These are phyloP conservation scores for Acholoe squamosa DNA, from an alignment of 2,888 invertebrate genomes.

Conservation along the genomic window DNA sequence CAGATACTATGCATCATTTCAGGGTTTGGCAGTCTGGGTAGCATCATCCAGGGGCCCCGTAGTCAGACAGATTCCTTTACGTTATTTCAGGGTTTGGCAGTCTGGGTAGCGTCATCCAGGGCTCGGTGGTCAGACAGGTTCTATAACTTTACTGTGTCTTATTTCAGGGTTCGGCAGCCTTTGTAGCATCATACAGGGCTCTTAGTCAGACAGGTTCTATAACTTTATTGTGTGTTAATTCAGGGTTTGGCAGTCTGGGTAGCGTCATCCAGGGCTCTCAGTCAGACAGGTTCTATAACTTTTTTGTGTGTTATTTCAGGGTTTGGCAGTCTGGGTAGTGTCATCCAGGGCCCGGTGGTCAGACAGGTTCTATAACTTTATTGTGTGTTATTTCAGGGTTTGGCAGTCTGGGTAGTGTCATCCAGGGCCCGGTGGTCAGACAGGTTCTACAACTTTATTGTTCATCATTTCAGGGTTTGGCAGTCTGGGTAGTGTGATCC, in stretches of 20 bases:
- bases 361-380: too few species aligned
- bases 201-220: slow-evolving; percentile 83
- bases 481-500: slow-evolving; percentile 84
- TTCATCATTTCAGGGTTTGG: slow-evolving; percentile 80
- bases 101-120: too few species aligned
- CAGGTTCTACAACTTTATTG: too few species aligned
- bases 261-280: slow-evolving; percentile 84
- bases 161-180: neutral
- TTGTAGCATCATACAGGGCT: slow-evolving; percentile 84
- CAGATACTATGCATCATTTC: neutral
- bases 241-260: slow-evolving; percentile 84
- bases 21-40: slow-evolving; percentile 68
- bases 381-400: too few species aligned
- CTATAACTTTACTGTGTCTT: neutral
- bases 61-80: too few species aligned
- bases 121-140: slow-evolving; percentile 83
- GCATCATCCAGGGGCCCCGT: slow-evolving; percentile 84
- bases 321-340: too few species aligned
- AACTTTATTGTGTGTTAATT: neutral
- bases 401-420: too few species aligned
- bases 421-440: too few species aligned
- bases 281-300: too few species aligned
- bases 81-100: too few species aligned
- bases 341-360: too few species aligned
- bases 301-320: too few species aligned